Percentiles rank a stretch among this genome's conserved stretches.
phyloP scores from a whole-genome alignment of 2,113 vertebrate species.

The Rousettus leschenaultii region DNA sequence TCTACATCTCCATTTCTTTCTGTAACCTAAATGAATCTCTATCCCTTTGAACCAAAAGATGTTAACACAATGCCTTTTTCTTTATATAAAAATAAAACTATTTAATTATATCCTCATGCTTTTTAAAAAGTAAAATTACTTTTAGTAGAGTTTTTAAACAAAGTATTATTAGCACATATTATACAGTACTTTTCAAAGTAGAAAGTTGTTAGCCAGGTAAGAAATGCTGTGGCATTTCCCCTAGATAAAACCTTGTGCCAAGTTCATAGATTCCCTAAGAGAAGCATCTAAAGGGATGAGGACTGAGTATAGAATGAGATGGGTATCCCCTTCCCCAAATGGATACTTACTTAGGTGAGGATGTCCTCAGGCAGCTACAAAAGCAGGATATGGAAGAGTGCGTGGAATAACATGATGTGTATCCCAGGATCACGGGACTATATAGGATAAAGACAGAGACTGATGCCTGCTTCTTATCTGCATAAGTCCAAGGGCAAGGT shows the following conservation, averaged over 20 bases:
- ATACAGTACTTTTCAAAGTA: neutral
- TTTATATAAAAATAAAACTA: slow-evolving; percentile 11
- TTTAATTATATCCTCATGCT: neutral
- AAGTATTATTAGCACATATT: neutral
- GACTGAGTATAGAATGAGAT: neutral
- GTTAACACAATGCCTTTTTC: neutral
- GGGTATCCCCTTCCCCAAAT: neutral
- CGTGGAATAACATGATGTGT: neutral
- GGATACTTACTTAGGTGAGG: neutral
- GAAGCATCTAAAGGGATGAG: neutral
- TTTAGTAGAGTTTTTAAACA: slow-evolving; percentile 9
- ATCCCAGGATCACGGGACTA: neutral
- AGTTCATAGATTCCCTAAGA: neutral
- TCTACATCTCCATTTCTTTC: neutral
- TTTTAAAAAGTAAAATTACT: slow-evolving; percentile 44
- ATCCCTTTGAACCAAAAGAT: neutral
- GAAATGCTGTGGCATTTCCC: neutral
- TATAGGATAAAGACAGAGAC: neutral
- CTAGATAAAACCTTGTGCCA: neutral
- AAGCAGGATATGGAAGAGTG: neutral
- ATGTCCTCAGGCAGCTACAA: neutral
- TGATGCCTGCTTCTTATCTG: neutral
- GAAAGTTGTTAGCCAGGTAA: neutral
- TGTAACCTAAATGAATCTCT: neutral
- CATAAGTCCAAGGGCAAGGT: neutral